Conservation (phyloP, 2,888 invertebrate species). For the Eutolmus rufibarbis region DNA sequence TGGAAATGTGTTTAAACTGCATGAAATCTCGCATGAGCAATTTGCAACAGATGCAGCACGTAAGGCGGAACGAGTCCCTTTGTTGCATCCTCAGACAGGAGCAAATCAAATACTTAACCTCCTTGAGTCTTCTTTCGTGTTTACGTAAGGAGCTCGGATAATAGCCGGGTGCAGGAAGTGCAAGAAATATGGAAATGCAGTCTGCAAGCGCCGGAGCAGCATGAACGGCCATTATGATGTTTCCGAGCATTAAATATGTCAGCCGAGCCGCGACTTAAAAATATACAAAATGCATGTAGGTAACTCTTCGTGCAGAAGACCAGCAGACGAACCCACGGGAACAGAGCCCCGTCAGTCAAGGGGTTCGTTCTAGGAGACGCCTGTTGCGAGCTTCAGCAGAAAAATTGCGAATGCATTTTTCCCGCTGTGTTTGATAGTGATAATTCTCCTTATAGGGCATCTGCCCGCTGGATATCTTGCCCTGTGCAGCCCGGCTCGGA, state of each 20-base stretch:
- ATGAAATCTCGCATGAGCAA: background rate
- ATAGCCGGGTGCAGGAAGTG: background rate
- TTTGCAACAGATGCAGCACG: background rate
- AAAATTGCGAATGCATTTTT: background rate
- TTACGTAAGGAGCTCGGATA: background rate
- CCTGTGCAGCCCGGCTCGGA: background rate
- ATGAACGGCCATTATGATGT: background rate
- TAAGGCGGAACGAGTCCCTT: background rate
- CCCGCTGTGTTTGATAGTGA: background rate
- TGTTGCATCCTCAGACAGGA: background rate
- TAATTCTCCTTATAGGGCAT: background rate
- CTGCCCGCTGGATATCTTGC: background rate
- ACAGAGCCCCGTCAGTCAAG: background rate
- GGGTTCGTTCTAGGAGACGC: background rate
- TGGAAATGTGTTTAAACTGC: background rate
- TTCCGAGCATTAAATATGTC: constrained; percentile 7
- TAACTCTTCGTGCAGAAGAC: background rate
- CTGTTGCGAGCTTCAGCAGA: constrained; percentile 1
- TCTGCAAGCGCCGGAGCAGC: background rate
- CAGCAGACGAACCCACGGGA: background rate
- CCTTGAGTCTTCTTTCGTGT: background rate
- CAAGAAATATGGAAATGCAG: background rate
- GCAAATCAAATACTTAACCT: background rate
- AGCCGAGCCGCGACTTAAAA: background rate
- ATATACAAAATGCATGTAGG: background rate